These are phyloP conservation scores for Apotomis betuletana DNA, from an alignment of 2,888 invertebrate species.

Conservation along the genomic window DNA sequence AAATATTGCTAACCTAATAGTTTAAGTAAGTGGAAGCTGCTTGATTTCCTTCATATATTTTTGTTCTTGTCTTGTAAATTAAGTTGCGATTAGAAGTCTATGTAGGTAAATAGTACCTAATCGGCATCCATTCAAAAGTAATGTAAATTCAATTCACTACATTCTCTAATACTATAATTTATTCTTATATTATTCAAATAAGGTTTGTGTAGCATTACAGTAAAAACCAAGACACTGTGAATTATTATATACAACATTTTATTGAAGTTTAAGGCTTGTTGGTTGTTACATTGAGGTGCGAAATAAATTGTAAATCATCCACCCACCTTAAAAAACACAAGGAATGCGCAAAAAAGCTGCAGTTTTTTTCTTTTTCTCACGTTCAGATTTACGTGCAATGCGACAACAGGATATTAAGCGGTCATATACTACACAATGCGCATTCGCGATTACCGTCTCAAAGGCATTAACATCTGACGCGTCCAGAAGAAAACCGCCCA, in stretches of 20 bases:
- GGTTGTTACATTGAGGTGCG: no score
- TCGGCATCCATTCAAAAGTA: no score
- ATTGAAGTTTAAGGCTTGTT: no score
- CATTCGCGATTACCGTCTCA: slow-evolving; percentile 46
- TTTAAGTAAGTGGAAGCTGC: slow-evolving; percentile 13
- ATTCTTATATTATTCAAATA: no score
- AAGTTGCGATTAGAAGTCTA: neutral
- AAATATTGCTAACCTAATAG: slow-evolving; percentile 2
- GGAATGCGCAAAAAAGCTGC: slow-evolving; percentile 13
- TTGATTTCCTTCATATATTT: slow-evolving; percentile 7
- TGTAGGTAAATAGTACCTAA: no score
- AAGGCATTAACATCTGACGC: slow-evolving; percentile 29
- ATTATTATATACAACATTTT: no score
- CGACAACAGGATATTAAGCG: slow-evolving; percentile 37
- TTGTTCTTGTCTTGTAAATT: neutral
- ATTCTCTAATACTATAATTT: no score
- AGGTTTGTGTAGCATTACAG: no score
- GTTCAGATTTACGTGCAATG: slow-evolving; percentile 36
- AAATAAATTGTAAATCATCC: neutral
- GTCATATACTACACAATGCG: slow-evolving; percentile 47
- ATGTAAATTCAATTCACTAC: no score
- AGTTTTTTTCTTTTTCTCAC: slow-evolving; percentile 33
- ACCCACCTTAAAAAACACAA: neutral
- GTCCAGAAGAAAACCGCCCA: neutral
- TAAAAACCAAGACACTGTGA: no score